These are phyloP conservation scores for Leptinotarsa tumamoca DNA, from an alignment of 2,888 invertebrate genomes.

Conservation along the genomic window DNA sequence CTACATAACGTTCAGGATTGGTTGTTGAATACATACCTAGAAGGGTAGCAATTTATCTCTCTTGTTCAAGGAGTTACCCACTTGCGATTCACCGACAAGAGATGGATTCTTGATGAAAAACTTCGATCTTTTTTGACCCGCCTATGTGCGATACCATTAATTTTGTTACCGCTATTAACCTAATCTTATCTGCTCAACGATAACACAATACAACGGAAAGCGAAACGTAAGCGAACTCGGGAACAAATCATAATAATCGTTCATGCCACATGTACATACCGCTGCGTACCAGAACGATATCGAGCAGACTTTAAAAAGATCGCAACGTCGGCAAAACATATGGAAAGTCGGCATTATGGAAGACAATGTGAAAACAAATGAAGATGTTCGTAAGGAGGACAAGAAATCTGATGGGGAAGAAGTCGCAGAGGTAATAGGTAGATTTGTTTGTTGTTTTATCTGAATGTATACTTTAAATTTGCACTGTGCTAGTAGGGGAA, in stretches of 20 bases:
- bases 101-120: not conserved
- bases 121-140: not conserved
- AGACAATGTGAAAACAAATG: not conserved
- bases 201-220: constrained; percentile 25
- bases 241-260: constrained; percentile 25
- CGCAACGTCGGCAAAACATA: constrained; percentile 14
- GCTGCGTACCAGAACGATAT: not conserved
- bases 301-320: not conserved
- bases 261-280: constrained; percentile 23
- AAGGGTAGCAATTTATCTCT: no score
- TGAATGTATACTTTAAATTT: no score
- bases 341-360: not conserved
- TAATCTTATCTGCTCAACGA: constrained; percentile 34
- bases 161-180: constrained; percentile 26
- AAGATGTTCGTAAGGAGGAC: not conserved
- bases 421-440: constrained; percentile 4
- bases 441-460: not conserved
- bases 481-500: no score
- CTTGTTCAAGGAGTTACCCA: no score
- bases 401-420: not conserved
- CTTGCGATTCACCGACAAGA: no score
- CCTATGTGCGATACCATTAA: constrained; percentile 6
- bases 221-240: constrained; percentile 32
- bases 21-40: no score
- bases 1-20: no score